phyloP scores from a whole-genome alignment of 2,888 invertebrate species.

The Cerceris ruficornis region DNA sequence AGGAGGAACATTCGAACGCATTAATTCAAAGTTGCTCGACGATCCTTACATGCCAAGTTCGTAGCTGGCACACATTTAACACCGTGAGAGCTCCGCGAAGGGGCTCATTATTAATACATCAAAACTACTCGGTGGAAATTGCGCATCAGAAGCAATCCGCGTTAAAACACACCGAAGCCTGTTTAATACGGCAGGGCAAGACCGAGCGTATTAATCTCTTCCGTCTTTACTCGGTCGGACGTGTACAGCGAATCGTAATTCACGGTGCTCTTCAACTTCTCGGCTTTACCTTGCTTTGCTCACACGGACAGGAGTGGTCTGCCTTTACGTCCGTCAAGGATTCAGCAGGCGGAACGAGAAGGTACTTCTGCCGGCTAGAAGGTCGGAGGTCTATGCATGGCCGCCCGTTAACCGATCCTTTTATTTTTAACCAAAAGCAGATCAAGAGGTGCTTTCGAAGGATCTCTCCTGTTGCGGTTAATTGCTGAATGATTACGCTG shows the following conservation, averaged over 20 bases:
- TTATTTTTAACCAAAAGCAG: constrained; percentile 1
- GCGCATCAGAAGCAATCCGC: constrained; percentile 18
- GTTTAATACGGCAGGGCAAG: neutral
- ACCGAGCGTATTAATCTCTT: constrained; percentile 28
- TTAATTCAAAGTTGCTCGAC: neutral
- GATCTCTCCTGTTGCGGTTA: neutral
- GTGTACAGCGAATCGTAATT: constrained; percentile 25
- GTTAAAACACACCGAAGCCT: constrained; percentile 9
- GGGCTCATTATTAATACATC: constrained; percentile 15
- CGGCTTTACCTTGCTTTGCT: constrained; percentile 1
- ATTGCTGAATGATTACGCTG: constrained; percentile 2
- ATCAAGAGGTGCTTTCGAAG: constrained; percentile 3
- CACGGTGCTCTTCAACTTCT: constrained; percentile 15
- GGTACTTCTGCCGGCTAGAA: constrained; percentile 9
- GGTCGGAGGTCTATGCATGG: constrained; percentile 14
- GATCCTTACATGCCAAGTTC: neutral
- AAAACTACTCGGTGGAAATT: constrained; percentile 1
- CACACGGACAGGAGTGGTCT: constrained; percentile 7
- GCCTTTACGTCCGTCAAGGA: constrained; percentile 17
- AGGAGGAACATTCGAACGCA: neutral
- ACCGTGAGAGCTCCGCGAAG: neutral
- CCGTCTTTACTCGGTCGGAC: constrained; percentile 23
- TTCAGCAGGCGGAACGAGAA: constrained; percentile 13
- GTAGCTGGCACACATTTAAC: neutral
- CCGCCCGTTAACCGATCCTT: constrained; percentile 12